These are phyloP conservation scores for Zygogramma bicolorata DNA, from an alignment of 2,888 invertebrate species.

Conservation along the genomic window DNA sequence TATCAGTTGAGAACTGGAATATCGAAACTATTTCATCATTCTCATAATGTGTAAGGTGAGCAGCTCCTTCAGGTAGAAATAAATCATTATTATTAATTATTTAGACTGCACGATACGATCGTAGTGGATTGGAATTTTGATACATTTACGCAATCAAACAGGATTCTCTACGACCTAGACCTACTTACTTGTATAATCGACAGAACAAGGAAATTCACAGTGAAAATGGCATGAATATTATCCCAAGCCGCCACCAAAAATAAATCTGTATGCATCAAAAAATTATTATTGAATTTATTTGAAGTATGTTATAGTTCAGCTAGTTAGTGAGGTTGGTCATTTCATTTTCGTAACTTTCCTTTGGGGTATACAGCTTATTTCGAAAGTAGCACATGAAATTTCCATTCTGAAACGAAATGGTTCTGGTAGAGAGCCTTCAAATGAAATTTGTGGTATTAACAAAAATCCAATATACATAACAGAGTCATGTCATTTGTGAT, in stretches of 20 bases:
- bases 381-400: no score
- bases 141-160: constrained; percentile 16
- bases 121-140: constrained; percentile 10
- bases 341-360: no score
- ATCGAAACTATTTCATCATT: constrained; percentile 13
- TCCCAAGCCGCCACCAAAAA: not conserved
- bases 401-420: no score
- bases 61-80: constrained; percentile 23
- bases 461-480: no score
- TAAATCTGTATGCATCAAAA: not conserved
- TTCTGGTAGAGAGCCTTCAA: no score
- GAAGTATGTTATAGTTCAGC: no score
- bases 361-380: no score
- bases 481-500: no score
- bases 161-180: constrained; percentile 12
- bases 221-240: not conserved
- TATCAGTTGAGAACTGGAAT: constrained; percentile 8
- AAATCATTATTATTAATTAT: constrained; percentile 15
- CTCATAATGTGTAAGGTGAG: constrained; percentile 17
- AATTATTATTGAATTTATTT: no score
- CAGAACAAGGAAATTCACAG: not conserved
- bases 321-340: no score
- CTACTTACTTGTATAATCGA: constrained; percentile 1
- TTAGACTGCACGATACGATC: not conserved
- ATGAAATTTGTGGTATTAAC: no score